These are phyloP conservation scores for Choloepus didactylus DNA, from an alignment of 2,797 vertebrate genomes.

Conservation along the genomic window DNA sequence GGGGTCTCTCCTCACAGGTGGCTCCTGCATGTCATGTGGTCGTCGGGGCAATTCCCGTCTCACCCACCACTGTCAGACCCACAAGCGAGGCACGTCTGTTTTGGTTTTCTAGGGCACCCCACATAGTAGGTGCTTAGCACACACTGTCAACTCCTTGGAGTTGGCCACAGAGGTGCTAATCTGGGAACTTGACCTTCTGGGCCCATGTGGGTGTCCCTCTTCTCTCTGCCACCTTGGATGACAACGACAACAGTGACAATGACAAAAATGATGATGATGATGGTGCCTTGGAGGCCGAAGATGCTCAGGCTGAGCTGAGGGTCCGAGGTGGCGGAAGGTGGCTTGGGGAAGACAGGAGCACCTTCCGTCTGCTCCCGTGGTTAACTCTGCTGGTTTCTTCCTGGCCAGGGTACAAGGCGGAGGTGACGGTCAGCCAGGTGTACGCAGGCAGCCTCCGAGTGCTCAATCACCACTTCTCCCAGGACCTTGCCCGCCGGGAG, in stretches of 20 bases:
- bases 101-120: background rate
- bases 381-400: conserved; percentile 47
- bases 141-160: no score
- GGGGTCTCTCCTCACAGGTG: background rate
- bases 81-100: fast-evolving
- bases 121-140: fast-evolving
- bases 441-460: conserved; percentile 91
- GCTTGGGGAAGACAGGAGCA: fast-evolving
- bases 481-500: conserved; percentile 89
- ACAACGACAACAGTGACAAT: fast-evolving
- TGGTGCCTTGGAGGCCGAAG: background rate
- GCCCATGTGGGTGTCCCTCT: background rate
- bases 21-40: background rate
- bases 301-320: background rate
- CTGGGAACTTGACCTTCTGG: background rate
- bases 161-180: background rate
- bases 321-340: background rate
- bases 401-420: conserved; percentile 90
- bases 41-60: fast-evolving
- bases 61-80: no score
- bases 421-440: conserved; percentile 89
- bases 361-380: fast-evolving
- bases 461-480: conserved; percentile 91
- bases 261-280: fast-evolving
- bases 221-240: background rate